Percentiles rank a stretch among this genome's conserved stretches.
These are phyloP conservation scores for Tyto alba DNA, from an alignment of 2,113 vertebrate species.

Conservation along the genomic window DNA sequence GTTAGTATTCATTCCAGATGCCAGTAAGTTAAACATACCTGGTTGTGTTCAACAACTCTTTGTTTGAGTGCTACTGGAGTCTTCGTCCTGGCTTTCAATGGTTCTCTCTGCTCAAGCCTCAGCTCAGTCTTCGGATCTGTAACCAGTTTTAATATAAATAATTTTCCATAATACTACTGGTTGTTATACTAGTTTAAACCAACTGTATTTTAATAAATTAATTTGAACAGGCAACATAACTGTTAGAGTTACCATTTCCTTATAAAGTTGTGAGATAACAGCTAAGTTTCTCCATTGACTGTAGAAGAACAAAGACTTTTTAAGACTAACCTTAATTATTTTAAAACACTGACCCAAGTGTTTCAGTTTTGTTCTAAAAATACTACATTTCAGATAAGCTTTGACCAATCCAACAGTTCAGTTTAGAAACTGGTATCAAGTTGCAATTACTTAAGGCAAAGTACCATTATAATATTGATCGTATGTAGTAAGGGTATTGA, in stretches of 20 bases:
- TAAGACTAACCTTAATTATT: neutral
- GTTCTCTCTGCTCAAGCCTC: constrained; percentile 83
- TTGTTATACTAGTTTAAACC: neutral
- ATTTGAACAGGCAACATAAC: neutral
- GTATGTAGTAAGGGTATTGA: neutral
- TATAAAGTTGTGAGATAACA: neutral
- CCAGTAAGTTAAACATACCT: constrained; percentile 68
- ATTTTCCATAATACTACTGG: neutral
- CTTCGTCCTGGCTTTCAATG: constrained; percentile 83
- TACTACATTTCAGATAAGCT: neutral
- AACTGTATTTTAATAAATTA: neutral
- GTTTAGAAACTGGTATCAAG: neutral
- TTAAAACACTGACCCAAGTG: neutral
- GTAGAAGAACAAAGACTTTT: neutral
- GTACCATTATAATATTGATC: neutral
- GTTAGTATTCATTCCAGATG: neutral
- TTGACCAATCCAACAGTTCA: neutral
- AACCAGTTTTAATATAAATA: neutral
- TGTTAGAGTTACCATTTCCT: neutral
- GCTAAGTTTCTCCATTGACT: neutral
- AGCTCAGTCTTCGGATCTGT: constrained; percentile 77
- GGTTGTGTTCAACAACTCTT: constrained; percentile 77
- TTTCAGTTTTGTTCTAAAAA: neutral
- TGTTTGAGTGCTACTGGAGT: constrained; percentile 75
- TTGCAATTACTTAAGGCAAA: neutral